Base-by-base conservation (phyloP, 2,888 invertebrate species). In the Pilophorus perplexus region DNA sequence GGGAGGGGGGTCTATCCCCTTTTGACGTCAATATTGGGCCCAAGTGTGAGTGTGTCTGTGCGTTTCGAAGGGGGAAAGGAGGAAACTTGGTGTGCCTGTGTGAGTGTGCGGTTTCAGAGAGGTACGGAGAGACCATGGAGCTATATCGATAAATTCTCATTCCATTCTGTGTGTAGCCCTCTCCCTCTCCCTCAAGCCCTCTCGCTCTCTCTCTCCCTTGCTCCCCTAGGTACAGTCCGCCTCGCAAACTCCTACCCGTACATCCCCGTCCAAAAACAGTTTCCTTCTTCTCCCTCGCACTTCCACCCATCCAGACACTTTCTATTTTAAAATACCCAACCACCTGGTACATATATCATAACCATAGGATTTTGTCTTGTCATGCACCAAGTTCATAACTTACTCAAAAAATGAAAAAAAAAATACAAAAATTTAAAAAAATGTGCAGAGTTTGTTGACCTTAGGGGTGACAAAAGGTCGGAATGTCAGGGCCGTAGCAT, bases 101-200 rank as follows among this genome's bases (percentile, higher is more conserved):
- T 22, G 65, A 65, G 54, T 54, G 54, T 54, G 65, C 54, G 42
- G 62, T 59, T 59, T 59, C 40, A 59, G 59, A 25, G 64, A 64
- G 64, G 64, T 59, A 59, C 59, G 42, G 59, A 59, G 64, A 64
- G 64, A 64, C 48, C 64, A 48, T 48, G 62, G 67, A 65, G 71
- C 68, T 71, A 71, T 69, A 71, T 71, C 71, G 71, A 71, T 71
- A 71, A 71, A 71, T 71, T 70, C 69, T 68, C 70, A 71, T 70
- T 69, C 71, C 71, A 65, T 68, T 64, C 67, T 67, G 67, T 69
- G 67, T 67, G 69, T 67, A 59, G 67, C 66, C 57, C 72, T 72
- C 72, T 68, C 69, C 27, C 44, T 23, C 64, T 44, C 48, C 42
- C 64, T 14, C 25, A 50, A 23, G 40, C 27, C 57, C 10, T 23